Base-by-base conservation (phyloP, 2,888 invertebrate species). In the Microctonus aethiopoides region DNA sequence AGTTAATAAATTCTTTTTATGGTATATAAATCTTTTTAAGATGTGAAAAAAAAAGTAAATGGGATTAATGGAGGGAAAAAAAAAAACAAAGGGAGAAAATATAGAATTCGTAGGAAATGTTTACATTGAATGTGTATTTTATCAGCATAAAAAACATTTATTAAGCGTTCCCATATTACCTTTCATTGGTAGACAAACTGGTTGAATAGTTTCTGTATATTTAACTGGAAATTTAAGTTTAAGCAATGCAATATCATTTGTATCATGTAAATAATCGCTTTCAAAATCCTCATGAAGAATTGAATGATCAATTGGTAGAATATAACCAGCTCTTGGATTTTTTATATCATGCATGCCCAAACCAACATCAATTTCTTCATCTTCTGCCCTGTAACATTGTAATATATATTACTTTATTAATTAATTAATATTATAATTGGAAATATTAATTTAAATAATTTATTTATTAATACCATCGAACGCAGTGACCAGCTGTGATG, bases 401-500 rank as follows among this genome's bases (percentile, higher is more conserved):
- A 29, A 29, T 29, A 5, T 7, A 29, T 7, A 29, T 29, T 29
- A 29, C 29, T 29, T 5, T 29, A 29, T 29, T 7, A 29, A 5
- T 29, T 7, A 29, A 5, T 29, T 29, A 29, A 29, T 29, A 7
- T 29, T 7, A 7, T 3, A 29, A 29, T 29, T 5, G 3, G 3
- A 3, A 29, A 29, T 29, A 5, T 29, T 20, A 36, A 39, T 36
- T 29, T 7, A 24, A 24, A 32, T 2, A 13, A 57, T 29, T 57
- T 7, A 36, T 46, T 62, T 46, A 3, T 20, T 0, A 41, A 77
- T 83, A 90, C 91, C 89, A 89, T 83, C 88, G 88, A 46, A 90
- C 87, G 78, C 91, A 91, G 80, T 91, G 91, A 9, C 90, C 90
- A 20, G 90, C 90, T 34, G 89, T 89, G 6, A 91, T 79, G 1